Evolutionary conservation across 2,888 invertebrate species (phyloP).

Genomic region (Hermaeophaga mercurialis): DNA sequence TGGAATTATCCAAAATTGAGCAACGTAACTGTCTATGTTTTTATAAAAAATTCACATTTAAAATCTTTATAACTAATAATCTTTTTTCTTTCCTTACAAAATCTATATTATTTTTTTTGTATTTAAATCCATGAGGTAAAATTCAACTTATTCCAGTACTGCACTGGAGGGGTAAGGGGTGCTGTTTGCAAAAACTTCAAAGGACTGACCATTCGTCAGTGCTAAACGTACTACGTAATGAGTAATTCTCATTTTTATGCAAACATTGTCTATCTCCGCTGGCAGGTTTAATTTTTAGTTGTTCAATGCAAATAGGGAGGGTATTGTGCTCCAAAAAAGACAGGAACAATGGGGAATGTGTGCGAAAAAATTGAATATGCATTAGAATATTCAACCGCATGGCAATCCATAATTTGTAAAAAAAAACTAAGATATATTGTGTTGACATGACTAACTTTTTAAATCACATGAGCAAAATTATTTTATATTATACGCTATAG

Average conservation of each 20-base stretch:
- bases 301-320: constrained; percentile 31
- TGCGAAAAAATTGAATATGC: constrained; percentile 8
- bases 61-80: too few relatives aligned
- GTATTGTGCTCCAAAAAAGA: background rate
- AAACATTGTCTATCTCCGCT: constrained; percentile 35
- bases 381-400: background rate
- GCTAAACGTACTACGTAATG: constrained; percentile 38
- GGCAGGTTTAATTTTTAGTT: constrained; percentile 38
- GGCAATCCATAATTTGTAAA: too few relatives aligned
- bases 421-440: too few relatives aligned
- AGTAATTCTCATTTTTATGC: constrained; percentile 40
- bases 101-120: too few relatives aligned
- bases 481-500: too few relatives aligned
- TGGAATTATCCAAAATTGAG: too few relatives aligned
- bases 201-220: constrained; percentile 33
- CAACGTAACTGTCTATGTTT: too few relatives aligned
- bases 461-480: too few relatives aligned
- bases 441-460: too few relatives aligned
- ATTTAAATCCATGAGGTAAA: too few relatives aligned
- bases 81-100: too few relatives aligned
- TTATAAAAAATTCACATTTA: too few relatives aligned
- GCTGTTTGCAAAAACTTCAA: constrained; percentile 34
- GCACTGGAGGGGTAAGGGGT: background rate
- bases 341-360: background rate
- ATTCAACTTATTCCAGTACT: background rate